These are phyloP conservation scores for Megalonaias nervosa DNA, from an alignment of 1,140 invertebrate species.

Conservation along the genomic window DNA sequence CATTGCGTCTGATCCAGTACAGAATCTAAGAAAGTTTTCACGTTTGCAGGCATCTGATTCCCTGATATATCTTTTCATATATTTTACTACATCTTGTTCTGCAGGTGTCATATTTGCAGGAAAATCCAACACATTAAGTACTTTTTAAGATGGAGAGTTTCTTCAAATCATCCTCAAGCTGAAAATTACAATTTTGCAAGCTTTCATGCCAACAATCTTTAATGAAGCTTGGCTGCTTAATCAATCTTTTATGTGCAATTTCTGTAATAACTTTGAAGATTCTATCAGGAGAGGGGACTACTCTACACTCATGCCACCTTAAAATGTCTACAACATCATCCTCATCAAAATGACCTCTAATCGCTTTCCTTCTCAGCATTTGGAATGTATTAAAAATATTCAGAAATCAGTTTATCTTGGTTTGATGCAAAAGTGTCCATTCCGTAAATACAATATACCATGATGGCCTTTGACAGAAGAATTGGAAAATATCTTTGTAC, in stretches of 20 bases:
- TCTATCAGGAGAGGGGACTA: background rate
- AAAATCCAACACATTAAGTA: too few species aligned
- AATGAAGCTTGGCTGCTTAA: conserved; percentile 6
- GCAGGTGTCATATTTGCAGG: background rate
- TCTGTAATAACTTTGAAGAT: background rate
- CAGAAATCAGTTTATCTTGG: background rate
- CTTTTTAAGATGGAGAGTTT: background rate
- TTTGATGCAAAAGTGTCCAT: background rate
- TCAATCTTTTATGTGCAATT: conserved; percentile 3
- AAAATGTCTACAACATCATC: conserved; percentile 1
- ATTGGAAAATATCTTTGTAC: background rate
- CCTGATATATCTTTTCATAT: background rate
- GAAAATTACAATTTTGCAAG: background rate
- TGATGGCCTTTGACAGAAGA: background rate
- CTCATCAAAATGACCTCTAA: conserved; percentile 2
- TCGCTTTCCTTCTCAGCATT: background rate
- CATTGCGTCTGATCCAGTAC: background rate
- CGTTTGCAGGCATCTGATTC: background rate
- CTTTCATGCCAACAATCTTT: background rate
- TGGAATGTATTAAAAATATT: background rate
- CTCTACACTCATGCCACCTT: background rate
- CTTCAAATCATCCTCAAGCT: background rate
- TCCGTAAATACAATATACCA: background rate
- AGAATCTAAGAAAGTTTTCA: background rate
- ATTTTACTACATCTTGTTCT: background rate